These are phyloP conservation scores for Busseola fusca DNA, from an alignment of 2,888 invertebrate genomes.

Conservation along the genomic window DNA sequence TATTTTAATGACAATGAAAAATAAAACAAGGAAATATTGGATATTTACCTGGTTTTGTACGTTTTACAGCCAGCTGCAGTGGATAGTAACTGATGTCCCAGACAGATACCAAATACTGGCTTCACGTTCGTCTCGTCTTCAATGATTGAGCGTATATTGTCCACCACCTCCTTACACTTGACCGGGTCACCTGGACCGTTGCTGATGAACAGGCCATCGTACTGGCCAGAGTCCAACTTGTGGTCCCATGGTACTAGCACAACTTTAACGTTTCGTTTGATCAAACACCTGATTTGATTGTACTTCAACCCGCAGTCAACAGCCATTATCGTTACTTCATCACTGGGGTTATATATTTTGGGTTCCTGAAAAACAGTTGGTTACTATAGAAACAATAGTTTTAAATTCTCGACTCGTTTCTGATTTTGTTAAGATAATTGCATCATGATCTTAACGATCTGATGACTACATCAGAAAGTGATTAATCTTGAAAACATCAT, in stretches of 20 bases:
- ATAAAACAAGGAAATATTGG: slow-evolving; percentile 32
- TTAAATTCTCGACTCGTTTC: neutral
- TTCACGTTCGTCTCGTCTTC: slow-evolving; percentile 86
- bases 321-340: slow-evolving; percentile 94
- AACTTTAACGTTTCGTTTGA: slow-evolving; percentile 95
- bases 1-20: neutral
- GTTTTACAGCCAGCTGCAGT: no score
- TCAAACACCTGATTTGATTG: no score
- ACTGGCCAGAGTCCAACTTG: slow-evolving; percentile 90
- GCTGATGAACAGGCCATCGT: slow-evolving; percentile 98
- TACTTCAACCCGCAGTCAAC: slow-evolving; percentile 99
- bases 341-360: slow-evolving; percentile 92
- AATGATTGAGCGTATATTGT: slow-evolving; percentile 91
- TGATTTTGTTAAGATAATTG: neutral
- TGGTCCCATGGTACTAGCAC: slow-evolving; percentile 98
- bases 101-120: no score
- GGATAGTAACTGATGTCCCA: no score
- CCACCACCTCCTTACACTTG: slow-evolving; percentile 93
- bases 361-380: no score
- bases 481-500: no score
- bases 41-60: no score
- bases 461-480: no score
- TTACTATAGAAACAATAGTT: neutral
- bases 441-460: neutral
- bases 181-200: slow-evolving; percentile 99